Percentiles rank a stretch among this genome's conserved stretches.
These are phyloP conservation scores for Eonycteris spelaea DNA, from an alignment of 2,113 vertebrate genomes.

Conservation along the genomic window DNA sequence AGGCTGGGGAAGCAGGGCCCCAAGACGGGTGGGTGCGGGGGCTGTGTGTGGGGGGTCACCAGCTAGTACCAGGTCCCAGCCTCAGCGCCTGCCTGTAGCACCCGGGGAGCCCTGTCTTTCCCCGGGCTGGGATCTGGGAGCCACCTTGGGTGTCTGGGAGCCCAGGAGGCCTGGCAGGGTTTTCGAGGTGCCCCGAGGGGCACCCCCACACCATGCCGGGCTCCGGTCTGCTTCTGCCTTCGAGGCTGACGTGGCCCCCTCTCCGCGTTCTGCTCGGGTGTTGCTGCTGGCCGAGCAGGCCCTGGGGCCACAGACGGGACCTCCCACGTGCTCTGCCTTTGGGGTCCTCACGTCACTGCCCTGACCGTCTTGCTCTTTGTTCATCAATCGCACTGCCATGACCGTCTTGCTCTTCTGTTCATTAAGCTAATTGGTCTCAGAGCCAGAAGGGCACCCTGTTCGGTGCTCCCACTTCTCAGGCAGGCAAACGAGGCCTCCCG, in stretches of 20 bases:
- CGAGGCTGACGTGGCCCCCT: rapidly evolving
- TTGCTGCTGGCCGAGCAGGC: not conserved
- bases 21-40: not conserved
- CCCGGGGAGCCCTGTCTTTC: not conserved
- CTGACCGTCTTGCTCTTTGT: not conserved
- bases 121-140: not conserved
- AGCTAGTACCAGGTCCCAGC: not conserved
- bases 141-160: not conserved
- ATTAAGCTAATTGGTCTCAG: not conserved
- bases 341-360: not conserved
- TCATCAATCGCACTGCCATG: not conserved
- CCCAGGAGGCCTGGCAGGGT: not conserved
- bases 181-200: not conserved
- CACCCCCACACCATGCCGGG: not conserved
- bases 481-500: not conserved
- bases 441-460: not conserved
- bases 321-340: not conserved
- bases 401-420: not conserved
- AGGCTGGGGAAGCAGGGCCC: not conserved
- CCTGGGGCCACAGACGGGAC: rapidly evolving
- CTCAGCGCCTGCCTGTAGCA: not conserved
- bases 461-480: no score
- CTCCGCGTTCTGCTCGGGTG: rapidly evolving
- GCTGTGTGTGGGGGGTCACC: not conserved
- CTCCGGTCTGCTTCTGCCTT: not conserved